Evolutionary conservation across 2,113 vertebrate species (phyloP), one percentile per base, ranked within the genome.

Genomic region (Sander vitreus): DNA sequence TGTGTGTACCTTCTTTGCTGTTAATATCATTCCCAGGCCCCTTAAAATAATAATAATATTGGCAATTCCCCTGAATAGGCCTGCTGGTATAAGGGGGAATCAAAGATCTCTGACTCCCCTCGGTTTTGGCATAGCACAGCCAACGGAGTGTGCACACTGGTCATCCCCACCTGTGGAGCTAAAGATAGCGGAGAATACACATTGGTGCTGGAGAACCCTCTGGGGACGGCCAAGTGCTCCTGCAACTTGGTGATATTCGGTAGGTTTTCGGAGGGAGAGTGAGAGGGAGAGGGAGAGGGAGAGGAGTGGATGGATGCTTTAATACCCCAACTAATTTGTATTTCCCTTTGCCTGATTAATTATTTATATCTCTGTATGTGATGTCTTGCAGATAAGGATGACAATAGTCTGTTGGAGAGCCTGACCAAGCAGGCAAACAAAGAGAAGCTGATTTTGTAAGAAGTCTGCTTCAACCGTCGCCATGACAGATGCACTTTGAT

Each of bases 381-480:
- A 13, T 84, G 36, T 62, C 64, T 88, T 72, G 68, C 86, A 95
- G 92, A 95, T 87, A 95, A 96, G 87, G 83, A 94, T 74, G 84
- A 93, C 85, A 95, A 85, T 59, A 72, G 75, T 62, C 78, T 95
- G 39, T 58, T 93, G 81, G 93, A 93, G 21, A 85, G 83, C 3
- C 66, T 91, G 85, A 87, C 69, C 47, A 90, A 93, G 68, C 94
- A 72, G 79, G 66, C 90, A 64, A 90, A 92, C 71, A 95, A 94
- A 86, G 89, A 87, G 51, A 96, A 96, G 85, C 73, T 92, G 58
- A 92, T 94, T 83, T 91, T 86, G 50, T 92, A 87, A 93, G 75
- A 64, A 16, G 23, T 53, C 19, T 48, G 16, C 33, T 39, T 45
- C 18, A 19, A 3, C 43, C 15, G 10, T 21, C 50, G 19, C 69